Base-by-base conservation (phyloP, 1,140 invertebrate genomes). In the Melitaea cinxia region DNA sequence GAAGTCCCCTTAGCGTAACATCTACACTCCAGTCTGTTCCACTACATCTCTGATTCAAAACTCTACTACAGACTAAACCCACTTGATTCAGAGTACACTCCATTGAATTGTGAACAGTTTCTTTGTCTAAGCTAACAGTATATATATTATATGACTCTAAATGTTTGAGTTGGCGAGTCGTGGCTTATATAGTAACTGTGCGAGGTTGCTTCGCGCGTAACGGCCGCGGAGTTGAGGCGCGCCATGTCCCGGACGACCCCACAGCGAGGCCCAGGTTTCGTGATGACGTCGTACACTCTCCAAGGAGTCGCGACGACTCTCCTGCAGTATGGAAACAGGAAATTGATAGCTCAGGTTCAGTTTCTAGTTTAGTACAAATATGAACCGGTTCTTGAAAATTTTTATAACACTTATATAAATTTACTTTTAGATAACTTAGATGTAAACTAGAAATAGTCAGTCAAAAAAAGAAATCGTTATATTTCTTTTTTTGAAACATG, bases 201-300 rank as follows among this genome's bases (percentile, higher is more conserved):
- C 80, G 12, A 91, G 76, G 56, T 91, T 89, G 58, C 73, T 86
- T n/a, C 88, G 71, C 2, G 81, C 82, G 65, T 88, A 89, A 4
- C 80, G 74, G 10, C 88, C 88, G 0, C 82, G 73, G 23, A 68
- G 75, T 60, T 82, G 82, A 1, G 94, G 94, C 0, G 94, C 94
- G 1, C 94, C 94, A 75, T 95, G 93, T 5, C 94, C 94, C 4
- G 94, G 94, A 24, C 93, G 89, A 12, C 94, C 94, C 94, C 94
- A 95, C 60, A 95, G 88, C 5, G 90, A 92, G 19, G 89, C 91
- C 94, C 94, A 95, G 1, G 94, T 94, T 58, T 92, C 92, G 76
- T 94, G 94, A 73, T 95, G 94, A 47, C 86, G 89, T 17, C 85
- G 83, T 35, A 92, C 91, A 63, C 88, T 93, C 77, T 93, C 93